Evolutionary conservation across 2,888 invertebrate species (phyloP).

Genomic region (Prostheceraeus crozeri): DNA sequence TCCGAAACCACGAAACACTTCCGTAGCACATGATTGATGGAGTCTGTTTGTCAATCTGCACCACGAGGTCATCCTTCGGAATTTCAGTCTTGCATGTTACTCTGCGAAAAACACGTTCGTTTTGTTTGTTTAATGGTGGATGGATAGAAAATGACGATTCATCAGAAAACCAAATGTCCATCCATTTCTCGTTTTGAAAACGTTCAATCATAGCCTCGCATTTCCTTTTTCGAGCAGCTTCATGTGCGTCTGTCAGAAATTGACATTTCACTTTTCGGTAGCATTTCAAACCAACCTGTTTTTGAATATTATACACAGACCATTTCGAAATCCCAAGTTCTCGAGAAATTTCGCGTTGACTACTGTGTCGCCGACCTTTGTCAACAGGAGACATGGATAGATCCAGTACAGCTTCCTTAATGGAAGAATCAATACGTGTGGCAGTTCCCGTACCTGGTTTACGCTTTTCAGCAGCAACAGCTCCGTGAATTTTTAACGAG

Average conservation of each 20-base stretch:
- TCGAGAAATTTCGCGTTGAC: too few species aligned
- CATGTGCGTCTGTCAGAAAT: background rate
- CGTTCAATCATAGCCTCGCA: background rate
- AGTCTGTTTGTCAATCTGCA: slow-evolving; percentile 5
- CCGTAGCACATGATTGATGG: slow-evolving; percentile 3
- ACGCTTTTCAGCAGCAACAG: too few species aligned
- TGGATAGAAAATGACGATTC: slow-evolving; percentile 9
- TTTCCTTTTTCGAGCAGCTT: background rate
- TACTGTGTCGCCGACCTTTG: too few species aligned
- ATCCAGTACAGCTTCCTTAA: too few species aligned
- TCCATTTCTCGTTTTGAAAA: slow-evolving; percentile 4
- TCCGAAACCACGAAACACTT: slow-evolving; percentile 25
- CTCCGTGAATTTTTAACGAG: too few species aligned
- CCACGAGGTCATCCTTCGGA: background rate
- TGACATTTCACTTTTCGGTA: slow-evolving; percentile 13
- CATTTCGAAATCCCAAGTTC: too few species aligned
- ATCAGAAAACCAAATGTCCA: slow-evolving; percentile 11
- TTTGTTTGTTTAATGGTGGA: slow-evolving; percentile 13
- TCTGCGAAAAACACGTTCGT: slow-evolving; percentile 7
- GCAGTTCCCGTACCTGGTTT: too few species aligned
- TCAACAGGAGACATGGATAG: too few species aligned
- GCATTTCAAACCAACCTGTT: too few species aligned
- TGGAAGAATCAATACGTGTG: too few species aligned
- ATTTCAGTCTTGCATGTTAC: slow-evolving; percentile 22
- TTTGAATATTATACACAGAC: too few species aligned